Evolutionary conservation across 2,888 invertebrate genomes (phyloP).

Genomic region (Patella pellucida): DNA sequence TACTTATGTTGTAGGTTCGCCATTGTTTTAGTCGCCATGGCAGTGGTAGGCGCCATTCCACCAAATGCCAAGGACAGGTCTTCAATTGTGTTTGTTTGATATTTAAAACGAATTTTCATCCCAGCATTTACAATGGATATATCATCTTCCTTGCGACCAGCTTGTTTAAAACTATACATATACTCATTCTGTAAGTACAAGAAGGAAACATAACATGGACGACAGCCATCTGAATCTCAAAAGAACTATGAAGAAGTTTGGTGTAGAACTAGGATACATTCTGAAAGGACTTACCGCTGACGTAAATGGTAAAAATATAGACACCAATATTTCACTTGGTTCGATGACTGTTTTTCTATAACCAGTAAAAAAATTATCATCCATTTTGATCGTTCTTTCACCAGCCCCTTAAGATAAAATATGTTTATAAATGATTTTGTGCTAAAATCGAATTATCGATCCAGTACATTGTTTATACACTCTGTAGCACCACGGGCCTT

Average conservation of each 20-base stretch:
- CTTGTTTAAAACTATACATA: slow-evolving; percentile 89
- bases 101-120: slow-evolving; percentile 79
- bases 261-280: too few relatives aligned
- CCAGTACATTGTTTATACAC: too few relatives aligned
- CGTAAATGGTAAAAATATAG: slow-evolving; percentile 82
- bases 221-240: too few relatives aligned
- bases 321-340: slow-evolving; percentile 84
- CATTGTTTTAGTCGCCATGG: slow-evolving; percentile 80
- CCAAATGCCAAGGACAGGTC: slow-evolving; percentile 84
- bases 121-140: slow-evolving; percentile 92
- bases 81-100: slow-evolving; percentile 73
- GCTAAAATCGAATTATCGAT: too few relatives aligned
- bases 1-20: slow-evolving; percentile 73
- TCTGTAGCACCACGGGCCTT: too few relatives aligned
- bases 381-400: slow-evolving; percentile 76
- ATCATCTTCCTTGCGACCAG: slow-evolving; percentile 92
- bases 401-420: slow-evolving; percentile 42
- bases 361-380: slow-evolving; percentile 84
- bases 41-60: slow-evolving; percentile 91
- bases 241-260: too few relatives aligned
- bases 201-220: too few relatives aligned
- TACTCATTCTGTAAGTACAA: slow-evolving; percentile 72
- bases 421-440: too few relatives aligned
- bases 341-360: slow-evolving; percentile 84
- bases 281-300: slow-evolving; percentile 47